Conservation (phyloP, 2,888 invertebrate species). For the Bellardia bayeri region DNA sequence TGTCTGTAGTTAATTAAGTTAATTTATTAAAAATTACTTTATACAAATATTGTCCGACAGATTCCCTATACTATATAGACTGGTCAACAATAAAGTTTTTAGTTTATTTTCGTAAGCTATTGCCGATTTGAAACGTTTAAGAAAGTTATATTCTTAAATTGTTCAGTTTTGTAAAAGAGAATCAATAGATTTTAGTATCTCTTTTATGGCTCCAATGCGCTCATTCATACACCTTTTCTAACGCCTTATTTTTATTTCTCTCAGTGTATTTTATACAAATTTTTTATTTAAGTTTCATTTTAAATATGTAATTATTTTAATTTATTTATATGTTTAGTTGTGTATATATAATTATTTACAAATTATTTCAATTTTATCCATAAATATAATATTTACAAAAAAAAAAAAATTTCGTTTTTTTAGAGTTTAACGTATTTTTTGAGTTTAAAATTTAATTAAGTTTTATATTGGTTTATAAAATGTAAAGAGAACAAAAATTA, state of each 20-base stretch:
- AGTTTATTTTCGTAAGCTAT: not conserved
- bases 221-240: not conserved
- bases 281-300: not conserved
- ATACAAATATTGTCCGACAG: conserved; percentile 68
- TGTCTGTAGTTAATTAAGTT: not conserved
- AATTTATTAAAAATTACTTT: conserved; percentile 31
- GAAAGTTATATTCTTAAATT: not conserved
- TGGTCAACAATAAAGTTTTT: conserved; percentile 22
- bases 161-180: not conserved
- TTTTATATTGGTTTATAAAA: not conserved
- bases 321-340: not conserved
- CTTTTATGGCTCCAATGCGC: not conserved
- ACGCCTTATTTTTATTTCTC: not conserved
- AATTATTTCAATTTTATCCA: not conserved
- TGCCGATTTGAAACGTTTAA: not conserved
- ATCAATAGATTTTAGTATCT: conserved; percentile 16
- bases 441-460: not conserved
- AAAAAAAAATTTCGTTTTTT: not conserved
- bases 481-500: conserved; percentile 3
- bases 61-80: conserved; percentile 57
- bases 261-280: conserved; percentile 35
- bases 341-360: not conserved
- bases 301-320: conserved; percentile 1
- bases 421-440: not conserved
- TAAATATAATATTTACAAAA: not conserved